phyloP scores from a whole-genome alignment of 2,797 vertebrate species.

The Emydoidea blandingii region DNA sequence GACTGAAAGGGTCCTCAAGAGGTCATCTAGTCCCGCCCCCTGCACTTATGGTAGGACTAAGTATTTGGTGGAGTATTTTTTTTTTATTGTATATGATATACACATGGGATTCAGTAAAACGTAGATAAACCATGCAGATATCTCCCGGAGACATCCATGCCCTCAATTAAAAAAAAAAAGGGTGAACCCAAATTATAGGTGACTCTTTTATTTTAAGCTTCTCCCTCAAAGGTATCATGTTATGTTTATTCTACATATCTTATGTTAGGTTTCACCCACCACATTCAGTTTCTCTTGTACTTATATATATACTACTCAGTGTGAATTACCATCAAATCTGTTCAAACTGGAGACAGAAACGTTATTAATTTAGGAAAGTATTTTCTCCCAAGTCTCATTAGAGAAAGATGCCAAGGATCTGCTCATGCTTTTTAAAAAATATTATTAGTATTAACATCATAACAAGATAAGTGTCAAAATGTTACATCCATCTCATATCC shows the following conservation, averaged over 20 bases:
- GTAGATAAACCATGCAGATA: neutral
- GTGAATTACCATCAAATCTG: slow-evolving; percentile 29
- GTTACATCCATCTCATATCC: slow-evolving; percentile 15
- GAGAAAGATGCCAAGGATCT: neutral
- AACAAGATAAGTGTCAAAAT: slow-evolving; percentile 15
- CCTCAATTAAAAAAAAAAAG: neutral
- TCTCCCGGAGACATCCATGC: neutral
- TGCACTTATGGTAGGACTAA: too few relatives aligned
- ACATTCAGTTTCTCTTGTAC: neutral
- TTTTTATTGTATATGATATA: neutral
- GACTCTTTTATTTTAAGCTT: neutral
- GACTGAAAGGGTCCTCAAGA: too few relatives aligned
- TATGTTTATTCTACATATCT: neutral
- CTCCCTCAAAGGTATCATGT: neutral
- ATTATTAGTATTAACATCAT: neutral
- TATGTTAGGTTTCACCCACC: neutral
- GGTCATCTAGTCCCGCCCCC: too few relatives aligned
- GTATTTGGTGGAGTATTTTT: neutral
- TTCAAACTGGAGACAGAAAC: slow-evolving; percentile 34
- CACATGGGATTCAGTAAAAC: too few relatives aligned
- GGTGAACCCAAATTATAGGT: neutral
- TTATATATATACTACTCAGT: neutral
- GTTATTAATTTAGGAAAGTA: slow-evolving; percentile 25
- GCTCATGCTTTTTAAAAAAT: slow-evolving; percentile 10
- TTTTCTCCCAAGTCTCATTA: slow-evolving; percentile 20